Percentiles rank a stretch among this genome's conserved stretches.
These are phyloP conservation scores for Acrobasis repandana DNA, from an alignment of 2,888 invertebrate species.

Conservation along the genomic window DNA sequence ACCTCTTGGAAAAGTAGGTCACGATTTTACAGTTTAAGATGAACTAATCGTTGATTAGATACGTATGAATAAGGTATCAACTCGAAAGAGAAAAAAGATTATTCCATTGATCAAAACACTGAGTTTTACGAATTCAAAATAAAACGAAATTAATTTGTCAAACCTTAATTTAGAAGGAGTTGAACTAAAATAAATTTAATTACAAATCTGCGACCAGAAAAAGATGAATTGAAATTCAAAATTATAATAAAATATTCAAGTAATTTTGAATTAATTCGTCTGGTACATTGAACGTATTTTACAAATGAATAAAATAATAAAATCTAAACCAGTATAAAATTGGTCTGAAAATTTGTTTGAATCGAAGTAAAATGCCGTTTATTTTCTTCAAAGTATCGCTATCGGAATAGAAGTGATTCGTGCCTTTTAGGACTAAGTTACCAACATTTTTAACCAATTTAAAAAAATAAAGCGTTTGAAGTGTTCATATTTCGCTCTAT, in stretches of 20 bases:
- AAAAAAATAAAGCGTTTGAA: too few relatives aligned
- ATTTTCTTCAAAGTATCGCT: not conserved
- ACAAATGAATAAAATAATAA: not conserved
- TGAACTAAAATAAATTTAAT: not conserved
- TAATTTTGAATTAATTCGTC: not conserved
- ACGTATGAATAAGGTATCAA: too few relatives aligned
- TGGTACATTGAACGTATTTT: not conserved
- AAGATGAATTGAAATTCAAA: not conserved
- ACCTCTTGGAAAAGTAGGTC: too few relatives aligned
- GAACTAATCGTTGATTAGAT: too few relatives aligned
- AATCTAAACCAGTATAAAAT: not conserved
- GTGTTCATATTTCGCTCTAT: too few relatives aligned
- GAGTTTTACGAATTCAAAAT: not conserved
- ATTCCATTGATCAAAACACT: not conserved
- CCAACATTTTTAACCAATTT: too few relatives aligned
- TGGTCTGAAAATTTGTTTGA: not conserved
- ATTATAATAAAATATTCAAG: not conserved
- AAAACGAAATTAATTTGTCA: not conserved
- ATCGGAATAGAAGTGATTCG: not conserved
- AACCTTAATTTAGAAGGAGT: not conserved
- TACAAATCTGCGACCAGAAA: not conserved
- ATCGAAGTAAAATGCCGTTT: not conserved
- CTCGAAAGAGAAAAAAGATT: not conserved
- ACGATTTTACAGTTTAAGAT: too few relatives aligned
- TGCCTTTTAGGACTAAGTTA: too few relatives aligned